Evolutionary conservation across 2,888 invertebrate species (phyloP), one percentile per base, ranked within the genome.

Genomic region (Atrina japonica): DNA sequence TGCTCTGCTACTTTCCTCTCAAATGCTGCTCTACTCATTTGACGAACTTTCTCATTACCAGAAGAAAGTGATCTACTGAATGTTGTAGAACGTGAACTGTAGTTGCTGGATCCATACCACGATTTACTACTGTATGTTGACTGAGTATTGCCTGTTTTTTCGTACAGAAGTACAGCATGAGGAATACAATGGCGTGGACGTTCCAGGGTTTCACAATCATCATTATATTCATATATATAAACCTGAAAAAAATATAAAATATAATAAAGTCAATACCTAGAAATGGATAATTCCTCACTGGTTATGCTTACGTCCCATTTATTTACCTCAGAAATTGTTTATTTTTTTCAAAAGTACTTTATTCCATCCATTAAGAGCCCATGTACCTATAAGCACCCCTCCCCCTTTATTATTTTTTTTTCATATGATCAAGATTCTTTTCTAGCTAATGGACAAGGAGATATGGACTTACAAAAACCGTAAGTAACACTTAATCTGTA

Each of bases 151-250:
- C 40, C 55, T 16, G 16, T 41, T 53, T 56, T 68, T 29, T 75
- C 70, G 59, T 76, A 82, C 0, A 65, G 41, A 9, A 82, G 45
- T 1, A 85, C 70, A 55, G 87, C 87, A 77, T 81, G 83, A 6
- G 87, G 87, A 23, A 86, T 66, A 71, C 80, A 81, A 16, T 87
- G 87, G n/a, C 86, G 67, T n/a, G 87, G 87, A 25, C 71, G 50
- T 5, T 73, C 47, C 16, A 83, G 73, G 1, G 85, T 84, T 65
- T 81, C 77, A 66, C 83, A 85, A 25, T 86, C 85, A 40, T 87
- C 86, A 41, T 77, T 82, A 71, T 87, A 87, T 67, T 87, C 87
- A 70, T 85, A 87, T 52, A 86, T 61, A 61, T 82, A 87, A 16
- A 87, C 73, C 87, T 87, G 80, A 35, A 56, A 47, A 55, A 29